Base-by-base conservation (phyloP, 2,113 vertebrate species). In the Ailurus styani region DNA sequence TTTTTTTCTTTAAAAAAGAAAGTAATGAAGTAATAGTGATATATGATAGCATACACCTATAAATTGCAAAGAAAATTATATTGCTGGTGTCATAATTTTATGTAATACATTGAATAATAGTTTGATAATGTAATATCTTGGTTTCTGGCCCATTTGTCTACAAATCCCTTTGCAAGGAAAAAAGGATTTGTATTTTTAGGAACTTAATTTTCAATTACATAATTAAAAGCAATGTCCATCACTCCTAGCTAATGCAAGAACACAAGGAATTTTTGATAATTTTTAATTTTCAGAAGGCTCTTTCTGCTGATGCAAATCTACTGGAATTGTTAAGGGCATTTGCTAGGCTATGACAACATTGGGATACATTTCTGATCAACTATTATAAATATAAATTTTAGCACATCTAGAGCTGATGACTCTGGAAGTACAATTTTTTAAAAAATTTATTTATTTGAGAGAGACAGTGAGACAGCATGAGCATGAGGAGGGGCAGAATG, bases 91-190 rank as follows among this genome's bases (percentile, higher is more conserved):
- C 23, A 95, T 85, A 70, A 73, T 66, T 93, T 73, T n/a, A 86
- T 66, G 11, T 82, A 81, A 25, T 62, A 84, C 14, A 70, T 45
- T 54, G 42, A 96, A 92, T 78, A 77, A 82, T 37, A 91, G 13
- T 95, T 93, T 79, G 34, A 73, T 55, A 90, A 93, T 75, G 45
- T 66, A 15, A 54, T 60, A 64, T 86, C 23, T 86, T 64, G 31
- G 17, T 82, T 88, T 62, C 57, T 91, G 60, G 31, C 9, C 91
- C 47, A 57, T 96, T 89, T 96, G 88, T 96, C 27, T 93, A 81
- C 34, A 92, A 83, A 78, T 94, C 93, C 50, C 55, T 37, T 93
- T 93, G 70, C 34, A 64, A 90, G 29, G 20, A 42, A 91, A 68
- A 47, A 75, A 90, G 78, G 70, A n/a, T 21, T 57, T 47, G 47